These are phyloP conservation scores for Bhutanitis thaidina DNA, from an alignment of 2,888 invertebrate species.

Conservation along the genomic window DNA sequence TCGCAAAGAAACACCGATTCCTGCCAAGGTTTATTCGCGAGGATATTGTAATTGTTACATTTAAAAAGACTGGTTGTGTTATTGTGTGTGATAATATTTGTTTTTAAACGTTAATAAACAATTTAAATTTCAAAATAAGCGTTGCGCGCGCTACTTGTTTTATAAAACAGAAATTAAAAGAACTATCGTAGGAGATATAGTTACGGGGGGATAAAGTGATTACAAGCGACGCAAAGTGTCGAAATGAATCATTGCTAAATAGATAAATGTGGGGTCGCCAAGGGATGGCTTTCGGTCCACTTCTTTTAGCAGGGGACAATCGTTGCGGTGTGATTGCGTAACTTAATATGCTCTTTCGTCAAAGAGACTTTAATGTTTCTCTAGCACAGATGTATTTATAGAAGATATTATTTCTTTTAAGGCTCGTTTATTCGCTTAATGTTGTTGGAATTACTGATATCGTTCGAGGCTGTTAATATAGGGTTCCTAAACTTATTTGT, in stretches of 20 bases:
- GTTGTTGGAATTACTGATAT: background rate
- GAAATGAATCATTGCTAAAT: slow-evolving; percentile 46
- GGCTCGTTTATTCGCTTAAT: background rate
- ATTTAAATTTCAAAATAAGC: too few species aligned
- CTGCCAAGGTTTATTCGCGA: too few species aligned
- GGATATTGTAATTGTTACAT: too few species aligned
- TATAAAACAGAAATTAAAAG: background rate
- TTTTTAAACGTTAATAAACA: too few species aligned
- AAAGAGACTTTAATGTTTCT: slow-evolving; percentile 10
- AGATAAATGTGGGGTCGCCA: slow-evolving; percentile 27
- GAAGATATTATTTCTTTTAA: slow-evolving; percentile 4
- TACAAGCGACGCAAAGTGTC: slow-evolving; percentile 42
- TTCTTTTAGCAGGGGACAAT: background rate
- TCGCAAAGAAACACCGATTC: too few species aligned
- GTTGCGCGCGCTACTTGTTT: too few species aligned
- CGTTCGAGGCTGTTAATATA: background rate
- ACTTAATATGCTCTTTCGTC: slow-evolving; percentile 13
- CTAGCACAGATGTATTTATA: slow-evolving; percentile 12
- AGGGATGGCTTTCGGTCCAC: background rate
- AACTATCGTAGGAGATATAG: background rate
- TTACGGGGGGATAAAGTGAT: slow-evolving; percentile 40
- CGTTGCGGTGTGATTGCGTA: slow-evolving; percentile 9
- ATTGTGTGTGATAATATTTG: too few species aligned
- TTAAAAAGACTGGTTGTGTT: too few species aligned
- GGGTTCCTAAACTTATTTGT: too few species aligned